These are phyloP conservation scores for Thripadectes ignobilis DNA, from an alignment of 2,797 vertebrate species.

Conservation along the genomic window DNA sequence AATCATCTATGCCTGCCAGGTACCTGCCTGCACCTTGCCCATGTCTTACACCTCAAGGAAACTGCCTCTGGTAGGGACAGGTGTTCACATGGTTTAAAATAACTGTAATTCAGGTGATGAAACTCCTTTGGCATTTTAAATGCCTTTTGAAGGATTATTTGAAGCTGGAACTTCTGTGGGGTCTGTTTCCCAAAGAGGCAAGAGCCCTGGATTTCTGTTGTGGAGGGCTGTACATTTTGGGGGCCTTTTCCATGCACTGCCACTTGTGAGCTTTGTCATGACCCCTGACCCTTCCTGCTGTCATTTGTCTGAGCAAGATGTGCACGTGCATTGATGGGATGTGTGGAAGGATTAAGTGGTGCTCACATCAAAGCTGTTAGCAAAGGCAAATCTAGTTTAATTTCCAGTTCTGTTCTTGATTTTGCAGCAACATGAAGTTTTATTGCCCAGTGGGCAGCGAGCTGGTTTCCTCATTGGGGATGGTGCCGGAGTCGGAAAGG, in stretches of 20 bases:
- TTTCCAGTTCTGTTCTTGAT: not conserved
- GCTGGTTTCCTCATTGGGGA: conserved; percentile 97
- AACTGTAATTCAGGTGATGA: not conserved
- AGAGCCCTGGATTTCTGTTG: not conserved
- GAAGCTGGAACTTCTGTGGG: not conserved
- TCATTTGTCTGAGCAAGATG: fast-evolving
- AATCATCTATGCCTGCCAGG: conserved; percentile 96
- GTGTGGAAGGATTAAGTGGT: not conserved
- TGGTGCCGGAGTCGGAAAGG: conserved; percentile 95
- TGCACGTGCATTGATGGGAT: fast-evolving
- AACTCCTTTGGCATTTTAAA: not conserved
- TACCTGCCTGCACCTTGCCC: conserved; percentile 46
- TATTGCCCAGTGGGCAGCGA: conserved; percentile 91
- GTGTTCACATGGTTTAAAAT: not conserved
- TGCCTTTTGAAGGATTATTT: not conserved
- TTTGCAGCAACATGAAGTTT: conserved; percentile 94
- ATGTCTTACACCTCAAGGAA: not conserved
- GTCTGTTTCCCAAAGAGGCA: not conserved
- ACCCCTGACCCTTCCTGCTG: not conserved
- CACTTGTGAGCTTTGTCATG: not conserved
- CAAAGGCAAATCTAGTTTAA: not conserved
- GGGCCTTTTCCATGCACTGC: not conserved
- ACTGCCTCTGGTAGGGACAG: not conserved
- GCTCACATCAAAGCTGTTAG: not conserved
- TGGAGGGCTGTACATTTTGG: not conserved